Base-by-base conservation (phyloP, 1,140 invertebrate species). In the Teleogryllus occipitalis region DNA sequence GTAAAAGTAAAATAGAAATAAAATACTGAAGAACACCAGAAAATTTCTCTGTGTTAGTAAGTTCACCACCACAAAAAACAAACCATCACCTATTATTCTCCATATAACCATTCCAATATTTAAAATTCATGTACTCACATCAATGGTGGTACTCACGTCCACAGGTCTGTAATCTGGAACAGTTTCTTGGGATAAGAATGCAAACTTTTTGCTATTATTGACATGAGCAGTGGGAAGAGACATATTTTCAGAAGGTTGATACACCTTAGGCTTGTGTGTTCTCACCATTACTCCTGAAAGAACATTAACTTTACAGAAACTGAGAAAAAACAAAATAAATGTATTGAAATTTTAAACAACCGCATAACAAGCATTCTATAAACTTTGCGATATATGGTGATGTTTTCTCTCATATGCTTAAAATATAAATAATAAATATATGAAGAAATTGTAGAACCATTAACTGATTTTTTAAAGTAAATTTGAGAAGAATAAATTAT, bases 191-290 rank as follows among this genome's bases (percentile, higher is more conserved):
- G 93, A 92, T 3, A 96, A 88, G 86, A 96, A 96, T 5, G 93
- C 93, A 85, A 95, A 95, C 87, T 96, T 96, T 86, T 92, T 92
- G 82, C 93, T 91, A 83, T 93, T 95, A 86, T 95, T 95, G 12
- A 92, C 88, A 83, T 93, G 91, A 27, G 90, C 89, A 18, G 87
- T 83, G 22, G 83, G 84, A 47, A 80, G 46, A 8, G 75, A 27
- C 46, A 77, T 5, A 21, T 46, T 54, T 10, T 90, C 83, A 88
- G 86, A 85, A 77, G 86, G 86, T 84, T 90, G 91, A 82, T 89
- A 89, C 12, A 89, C 85, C 74, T 92, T 89, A 8, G 93, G 92
- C 85, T 92, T 94, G 85, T 93, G 91, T 5, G 92, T 94, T 76
- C 90, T 89, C 65, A 93, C 91, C 76, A 89, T 90, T 10, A 90